phyloP scores from a whole-genome alignment of 1,140 invertebrate species.

The Hylaeus anthracinus region DNA sequence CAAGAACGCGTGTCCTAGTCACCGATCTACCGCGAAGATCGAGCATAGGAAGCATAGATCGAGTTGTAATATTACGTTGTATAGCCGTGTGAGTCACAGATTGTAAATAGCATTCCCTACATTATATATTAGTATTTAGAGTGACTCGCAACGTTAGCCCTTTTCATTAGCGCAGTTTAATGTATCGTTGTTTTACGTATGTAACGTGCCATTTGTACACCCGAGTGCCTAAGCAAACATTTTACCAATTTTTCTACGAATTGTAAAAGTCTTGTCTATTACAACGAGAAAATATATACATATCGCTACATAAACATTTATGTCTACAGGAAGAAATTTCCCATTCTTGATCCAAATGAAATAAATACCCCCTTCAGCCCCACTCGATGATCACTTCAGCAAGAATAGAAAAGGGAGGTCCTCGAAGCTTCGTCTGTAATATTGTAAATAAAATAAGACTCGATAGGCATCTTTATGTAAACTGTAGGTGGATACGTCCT shows the following conservation, averaged over 20 bases:
- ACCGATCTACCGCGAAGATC: slow-evolving; percentile 36
- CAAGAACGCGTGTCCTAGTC: slow-evolving; percentile 54
- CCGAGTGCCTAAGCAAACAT: slow-evolving; percentile 65
- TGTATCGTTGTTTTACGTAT: slow-evolving; percentile 46
- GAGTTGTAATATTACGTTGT: slow-evolving; percentile 43
- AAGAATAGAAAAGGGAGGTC: too few species aligned
- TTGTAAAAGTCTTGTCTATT: slow-evolving; percentile 62
- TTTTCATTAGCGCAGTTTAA: slow-evolving; percentile 51
- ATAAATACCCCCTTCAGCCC: too few species aligned
- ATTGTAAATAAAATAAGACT: too few species aligned
- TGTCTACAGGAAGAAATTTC: neutral
- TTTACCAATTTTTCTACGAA: slow-evolving; percentile 66
- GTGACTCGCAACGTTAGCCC: slow-evolving; percentile 15
- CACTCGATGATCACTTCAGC: too few species aligned
- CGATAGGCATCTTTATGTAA: too few species aligned
- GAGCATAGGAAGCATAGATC: slow-evolving; percentile 14
- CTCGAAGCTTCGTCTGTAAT: too few species aligned
- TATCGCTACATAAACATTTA: slow-evolving; percentile 28
- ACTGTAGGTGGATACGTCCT: too few species aligned
- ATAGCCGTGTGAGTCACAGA: slow-evolving; percentile 50
- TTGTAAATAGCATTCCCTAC: slow-evolving; percentile 73
- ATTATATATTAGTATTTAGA: slow-evolving; percentile 48
- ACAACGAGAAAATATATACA: slow-evolving; percentile 54
- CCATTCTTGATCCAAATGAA: too few species aligned
- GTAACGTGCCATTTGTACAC: slow-evolving; percentile 63